A percentile compares a stretch with the other conserved stretches of the same genome.
phyloP scores from a whole-genome alignment of 2,888 invertebrate species.

The Carterocephalus palaemon region DNA sequence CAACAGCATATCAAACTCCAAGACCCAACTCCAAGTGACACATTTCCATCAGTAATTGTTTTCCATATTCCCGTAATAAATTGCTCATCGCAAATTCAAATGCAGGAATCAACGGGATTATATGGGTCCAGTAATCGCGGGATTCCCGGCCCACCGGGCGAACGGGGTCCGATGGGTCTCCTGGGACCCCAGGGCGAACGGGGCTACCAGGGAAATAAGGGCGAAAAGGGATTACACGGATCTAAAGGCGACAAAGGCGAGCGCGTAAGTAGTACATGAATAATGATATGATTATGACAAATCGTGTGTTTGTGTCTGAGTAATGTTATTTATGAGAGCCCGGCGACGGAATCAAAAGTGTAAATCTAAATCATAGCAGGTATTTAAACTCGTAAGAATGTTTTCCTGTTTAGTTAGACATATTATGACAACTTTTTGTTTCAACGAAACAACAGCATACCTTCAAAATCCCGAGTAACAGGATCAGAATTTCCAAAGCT shows the following conservation, averaged over 20 bases:
- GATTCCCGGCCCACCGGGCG: slow-evolving; percentile 83
- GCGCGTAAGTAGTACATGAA: slow-evolving; percentile 77
- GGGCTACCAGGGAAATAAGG: slow-evolving; percentile 80
- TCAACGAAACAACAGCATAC: too few species aligned
- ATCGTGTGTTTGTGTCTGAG: slow-evolving; percentile 4
- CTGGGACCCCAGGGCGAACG: slow-evolving; percentile 82
- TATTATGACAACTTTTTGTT: too few species aligned
- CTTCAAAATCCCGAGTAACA: too few species aligned
- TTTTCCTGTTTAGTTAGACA: too few species aligned
- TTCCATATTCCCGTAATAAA: slow-evolving; percentile 33
- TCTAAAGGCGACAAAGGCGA: slow-evolving; percentile 85
- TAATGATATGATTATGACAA: slow-evolving; percentile 17
- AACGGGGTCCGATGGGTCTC: slow-evolving; percentile 82
- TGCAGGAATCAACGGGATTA: slow-evolving; percentile 72
- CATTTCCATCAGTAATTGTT: slow-evolving; percentile 25
- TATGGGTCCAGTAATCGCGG: slow-evolving; percentile 77
- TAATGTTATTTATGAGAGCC: too few species aligned
- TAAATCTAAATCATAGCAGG: too few species aligned
- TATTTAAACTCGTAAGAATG: too few species aligned
- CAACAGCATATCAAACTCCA: neutral
- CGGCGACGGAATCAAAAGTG: too few species aligned
- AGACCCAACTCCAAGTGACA: slow-evolving; percentile 7
- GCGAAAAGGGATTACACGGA: slow-evolving; percentile 80
- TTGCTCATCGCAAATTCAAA: slow-evolving; percentile 46
- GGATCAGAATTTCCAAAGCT: too few species aligned